A percentile compares a stretch with the other conserved stretches of the same genome.
phyloP scores from a whole-genome alignment of 2,113 vertebrate genomes.

The Onychostoma macrolepis region DNA sequence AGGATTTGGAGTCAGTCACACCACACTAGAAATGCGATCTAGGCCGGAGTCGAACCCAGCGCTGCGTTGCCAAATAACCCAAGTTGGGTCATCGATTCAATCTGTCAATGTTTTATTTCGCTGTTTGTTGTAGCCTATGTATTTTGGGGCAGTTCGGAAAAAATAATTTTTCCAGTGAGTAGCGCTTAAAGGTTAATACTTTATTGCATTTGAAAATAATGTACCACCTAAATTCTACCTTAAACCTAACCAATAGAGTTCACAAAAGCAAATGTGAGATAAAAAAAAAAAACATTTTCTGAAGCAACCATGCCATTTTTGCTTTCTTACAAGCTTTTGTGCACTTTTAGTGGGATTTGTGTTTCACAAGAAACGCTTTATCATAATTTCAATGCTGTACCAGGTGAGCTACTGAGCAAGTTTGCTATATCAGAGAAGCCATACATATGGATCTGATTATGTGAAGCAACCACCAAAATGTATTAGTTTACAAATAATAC shows the following conservation, averaged over 20 bases:
- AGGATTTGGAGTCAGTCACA: too few species aligned
- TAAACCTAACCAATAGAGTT: neutral
- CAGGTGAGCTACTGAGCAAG: neutral
- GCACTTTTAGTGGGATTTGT: neutral
- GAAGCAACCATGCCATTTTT: neutral
- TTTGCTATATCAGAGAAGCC: neutral
- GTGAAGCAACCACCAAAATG: too few species aligned
- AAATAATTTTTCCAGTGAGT: too few species aligned
- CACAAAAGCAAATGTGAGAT: neutral
- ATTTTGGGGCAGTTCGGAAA: too few species aligned
- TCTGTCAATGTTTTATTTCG: too few species aligned
- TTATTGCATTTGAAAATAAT: neutral
- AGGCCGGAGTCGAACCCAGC: too few species aligned
- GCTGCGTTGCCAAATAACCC: too few species aligned
- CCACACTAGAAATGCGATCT: too few species aligned
- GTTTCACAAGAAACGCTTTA: neutral
- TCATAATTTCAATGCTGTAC: neutral
- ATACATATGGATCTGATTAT: too few species aligned
- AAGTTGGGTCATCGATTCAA: too few species aligned
- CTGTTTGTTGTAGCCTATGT: too few species aligned
- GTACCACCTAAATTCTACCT: neutral
- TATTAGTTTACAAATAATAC: too few species aligned
- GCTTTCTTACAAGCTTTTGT: neutral
- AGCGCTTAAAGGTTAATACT: neutral
- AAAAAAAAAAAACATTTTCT: neutral